Evolutionary conservation across 2,888 invertebrate genomes (phyloP).

Genomic region (Sarcophaga caerulescens): DNA sequence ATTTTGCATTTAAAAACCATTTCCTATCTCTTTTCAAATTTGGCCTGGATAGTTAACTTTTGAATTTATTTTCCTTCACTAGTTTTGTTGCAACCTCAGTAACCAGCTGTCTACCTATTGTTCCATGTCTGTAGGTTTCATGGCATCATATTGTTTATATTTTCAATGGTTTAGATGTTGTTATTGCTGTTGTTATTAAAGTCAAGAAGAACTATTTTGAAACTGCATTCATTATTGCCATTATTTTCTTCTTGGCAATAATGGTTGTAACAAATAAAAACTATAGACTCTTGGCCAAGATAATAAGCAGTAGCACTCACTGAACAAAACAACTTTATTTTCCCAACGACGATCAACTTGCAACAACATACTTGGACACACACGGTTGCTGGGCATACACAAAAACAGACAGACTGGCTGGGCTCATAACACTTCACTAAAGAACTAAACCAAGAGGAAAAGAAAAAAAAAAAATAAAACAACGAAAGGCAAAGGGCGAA

Average conservation of each 20-base stretch:
- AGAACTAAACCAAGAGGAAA: neutral
- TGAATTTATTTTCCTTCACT: too few species aligned
- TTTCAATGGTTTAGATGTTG: neutral
- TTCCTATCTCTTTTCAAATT: too few species aligned
- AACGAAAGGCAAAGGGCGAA: too few species aligned
- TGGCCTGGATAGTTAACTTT: too few species aligned
- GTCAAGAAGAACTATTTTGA: conserved; percentile 67
- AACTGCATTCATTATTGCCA: conserved; percentile 63
- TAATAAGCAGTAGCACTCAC: conserved; percentile 12
- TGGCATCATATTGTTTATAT: neutral
- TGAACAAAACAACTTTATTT: neutral
- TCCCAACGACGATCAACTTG: neutral
- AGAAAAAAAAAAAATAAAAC: neutral
- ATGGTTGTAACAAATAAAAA: conserved; percentile 35
- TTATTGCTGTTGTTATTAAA: conserved; percentile 19
- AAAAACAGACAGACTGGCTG: neutral
- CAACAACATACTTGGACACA: neutral
- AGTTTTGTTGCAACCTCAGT: neutral
- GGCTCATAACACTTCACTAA: neutral
- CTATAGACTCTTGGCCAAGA: conserved; percentile 35
- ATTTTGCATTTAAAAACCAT: too few species aligned
- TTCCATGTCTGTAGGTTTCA: neutral
- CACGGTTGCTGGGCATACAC: neutral
- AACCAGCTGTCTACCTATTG: conserved; percentile 17
- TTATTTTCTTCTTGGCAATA: conserved; percentile 60